phyloP scores from a whole-genome alignment of 2,113 vertebrate species.

The Larimichthys crocea region DNA sequence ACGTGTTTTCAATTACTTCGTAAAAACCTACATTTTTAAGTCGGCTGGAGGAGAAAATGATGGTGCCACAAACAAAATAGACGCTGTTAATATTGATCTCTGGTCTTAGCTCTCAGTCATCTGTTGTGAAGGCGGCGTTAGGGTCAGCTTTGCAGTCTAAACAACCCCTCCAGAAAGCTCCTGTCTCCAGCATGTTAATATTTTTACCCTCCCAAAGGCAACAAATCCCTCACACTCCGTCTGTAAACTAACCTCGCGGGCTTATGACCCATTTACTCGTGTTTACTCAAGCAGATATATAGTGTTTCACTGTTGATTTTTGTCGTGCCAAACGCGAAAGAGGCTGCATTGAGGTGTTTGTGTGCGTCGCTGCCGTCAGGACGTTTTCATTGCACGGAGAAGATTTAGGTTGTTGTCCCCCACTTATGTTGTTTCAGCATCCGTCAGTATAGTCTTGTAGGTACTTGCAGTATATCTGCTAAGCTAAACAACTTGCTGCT shows the following conservation, averaged over 20 bases:
- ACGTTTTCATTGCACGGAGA: slow-evolving; percentile 16
- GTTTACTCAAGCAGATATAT: slow-evolving; percentile 68
- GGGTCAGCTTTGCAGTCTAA: slow-evolving; percentile 69
- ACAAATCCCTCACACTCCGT: slow-evolving; percentile 66
- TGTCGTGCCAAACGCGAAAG: slow-evolving; percentile 49
- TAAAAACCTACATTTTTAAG: neutral
- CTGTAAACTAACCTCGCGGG: slow-evolving; percentile 53
- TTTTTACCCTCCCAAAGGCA: slow-evolving; percentile 53
- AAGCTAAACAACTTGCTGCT: slow-evolving; percentile 18
- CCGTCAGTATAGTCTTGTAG: slow-evolving; percentile 2
- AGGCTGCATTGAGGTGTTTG: slow-evolving; percentile 42
- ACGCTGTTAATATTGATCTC: slow-evolving; percentile 4
- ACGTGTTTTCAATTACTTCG: neutral
- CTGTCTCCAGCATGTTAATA: slow-evolving; percentile 65
- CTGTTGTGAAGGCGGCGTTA: neutral
- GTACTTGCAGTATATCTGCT: neutral
- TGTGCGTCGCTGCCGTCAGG: slow-evolving; percentile 32
- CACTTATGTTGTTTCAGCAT: slow-evolving; percentile 10
- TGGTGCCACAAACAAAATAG: neutral
- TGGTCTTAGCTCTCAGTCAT: neutral
- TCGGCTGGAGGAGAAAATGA: neutral
- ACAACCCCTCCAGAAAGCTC: slow-evolving; percentile 48
- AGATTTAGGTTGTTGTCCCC: slow-evolving; percentile 39
- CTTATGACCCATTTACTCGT: slow-evolving; percentile 51
- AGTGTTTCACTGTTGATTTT: slow-evolving; percentile 70